phyloP scores from a whole-genome alignment of 2,888 invertebrate species.

The Aphidius colemani region DNA sequence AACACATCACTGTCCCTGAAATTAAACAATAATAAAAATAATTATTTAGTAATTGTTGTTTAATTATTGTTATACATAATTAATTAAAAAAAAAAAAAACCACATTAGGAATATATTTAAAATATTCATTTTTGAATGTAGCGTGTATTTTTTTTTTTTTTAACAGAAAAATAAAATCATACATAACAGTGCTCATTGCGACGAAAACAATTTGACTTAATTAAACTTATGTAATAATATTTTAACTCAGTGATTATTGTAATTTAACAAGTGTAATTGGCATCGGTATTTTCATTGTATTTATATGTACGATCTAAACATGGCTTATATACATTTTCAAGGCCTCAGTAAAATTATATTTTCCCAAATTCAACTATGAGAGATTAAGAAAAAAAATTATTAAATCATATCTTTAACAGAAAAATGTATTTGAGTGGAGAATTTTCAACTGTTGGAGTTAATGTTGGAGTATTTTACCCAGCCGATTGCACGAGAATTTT shows the following conservation, averaged over 20 bases:
- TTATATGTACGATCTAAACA: constrained; percentile 25
- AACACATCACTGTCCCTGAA: too few relatives aligned
- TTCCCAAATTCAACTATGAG: constrained; percentile 4
- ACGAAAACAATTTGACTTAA: constrained; percentile 40
- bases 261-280: constrained; percentile 23
- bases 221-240: constrained; percentile 39
- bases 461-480: too few relatives aligned
- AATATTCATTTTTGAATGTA: constrained; percentile 14
- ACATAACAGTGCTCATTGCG: constrained; percentile 21
- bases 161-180: constrained; percentile 24
- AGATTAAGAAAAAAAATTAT: background rate
- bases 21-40: too few relatives aligned
- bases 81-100: background rate
- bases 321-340: constrained; percentile 42
- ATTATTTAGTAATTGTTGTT: too few relatives aligned
- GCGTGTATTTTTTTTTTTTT: constrained; percentile 28
- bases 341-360: constrained; percentile 27
- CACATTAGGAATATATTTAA: background rate
- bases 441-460: too few relatives aligned
- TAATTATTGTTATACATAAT: too few relatives aligned
- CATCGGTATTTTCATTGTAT: constrained; percentile 18
- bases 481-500: too few relatives aligned
- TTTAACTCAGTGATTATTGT: constrained; percentile 34
- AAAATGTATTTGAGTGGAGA: background rate
- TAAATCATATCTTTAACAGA: too few relatives aligned